These are phyloP conservation scores for Atractosteus spatula DNA, from an alignment of 2,113 vertebrate species.

Conservation along the genomic window DNA sequence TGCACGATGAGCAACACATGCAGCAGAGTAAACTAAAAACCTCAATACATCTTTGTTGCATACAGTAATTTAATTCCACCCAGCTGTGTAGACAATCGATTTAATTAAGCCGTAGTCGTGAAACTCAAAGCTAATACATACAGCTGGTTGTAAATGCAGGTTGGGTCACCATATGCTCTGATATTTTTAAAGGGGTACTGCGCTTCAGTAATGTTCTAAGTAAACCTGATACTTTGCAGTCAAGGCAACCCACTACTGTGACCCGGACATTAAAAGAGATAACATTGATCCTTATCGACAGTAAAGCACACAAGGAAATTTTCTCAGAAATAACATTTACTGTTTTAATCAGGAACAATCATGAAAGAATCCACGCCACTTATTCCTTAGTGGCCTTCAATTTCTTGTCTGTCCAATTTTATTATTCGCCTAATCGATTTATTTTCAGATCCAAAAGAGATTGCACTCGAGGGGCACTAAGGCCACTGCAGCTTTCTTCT, in stretches of 20 bases:
- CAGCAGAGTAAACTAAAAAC: too few relatives aligned
- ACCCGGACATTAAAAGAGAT: slow-evolving; percentile 34
- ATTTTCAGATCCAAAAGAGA: too few relatives aligned
- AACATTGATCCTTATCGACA: slow-evolving; percentile 36
- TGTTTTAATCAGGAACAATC: too few relatives aligned
- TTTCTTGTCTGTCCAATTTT: too few relatives aligned
- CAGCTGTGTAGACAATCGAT: slow-evolving; percentile 7
- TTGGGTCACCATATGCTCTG: slow-evolving; percentile 65
- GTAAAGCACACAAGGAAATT: slow-evolving; percentile 9
- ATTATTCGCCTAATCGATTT: too few relatives aligned
- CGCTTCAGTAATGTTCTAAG: slow-evolving; percentile 41
- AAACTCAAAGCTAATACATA: slow-evolving; percentile 43
- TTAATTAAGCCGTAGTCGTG: slow-evolving; percentile 36
- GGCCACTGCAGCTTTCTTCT: too few relatives aligned
- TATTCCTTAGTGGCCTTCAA: too few relatives aligned
- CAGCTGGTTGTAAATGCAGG: slow-evolving; percentile 45
- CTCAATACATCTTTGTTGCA: too few relatives aligned
- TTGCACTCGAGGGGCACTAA: too few relatives aligned
- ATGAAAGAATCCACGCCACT: too few relatives aligned
- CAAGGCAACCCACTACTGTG: slow-evolving; percentile 59
- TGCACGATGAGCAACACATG: too few relatives aligned
- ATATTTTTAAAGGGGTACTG: slow-evolving; percentile 52
- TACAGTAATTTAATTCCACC: too few relatives aligned
- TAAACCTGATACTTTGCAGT: slow-evolving; percentile 66
- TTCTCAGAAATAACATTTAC: neutral